Conservation (phyloP, 2,888 invertebrate species). For the Melipona bicolor region DNA sequence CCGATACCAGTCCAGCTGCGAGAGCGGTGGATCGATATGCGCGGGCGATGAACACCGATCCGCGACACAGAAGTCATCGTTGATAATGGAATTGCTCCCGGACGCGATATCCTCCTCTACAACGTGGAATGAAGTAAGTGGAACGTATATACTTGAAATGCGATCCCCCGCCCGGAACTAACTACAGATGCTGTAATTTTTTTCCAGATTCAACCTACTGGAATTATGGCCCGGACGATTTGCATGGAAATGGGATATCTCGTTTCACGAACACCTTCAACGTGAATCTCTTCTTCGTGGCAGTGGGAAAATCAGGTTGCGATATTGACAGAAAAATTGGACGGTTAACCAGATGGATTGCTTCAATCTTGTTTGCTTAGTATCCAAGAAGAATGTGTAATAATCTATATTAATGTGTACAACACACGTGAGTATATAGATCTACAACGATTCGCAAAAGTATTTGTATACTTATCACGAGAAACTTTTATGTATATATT, state of each 20-base stretch:
- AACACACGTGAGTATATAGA: too few species aligned
- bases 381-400: too few species aligned
- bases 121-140: not conserved
- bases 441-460: too few species aligned
- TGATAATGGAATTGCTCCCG: slow-evolving; percentile 52
- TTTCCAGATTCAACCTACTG: slow-evolving; percentile 73
- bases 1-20: slow-evolving; percentile 32
- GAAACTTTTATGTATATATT: too few species aligned
- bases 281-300: not conserved
- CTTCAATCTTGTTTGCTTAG: not conserved
- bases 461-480: too few species aligned
- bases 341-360: not conserved
- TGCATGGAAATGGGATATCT: slow-evolving; percentile 78
- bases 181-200: slow-evolving; percentile 81
- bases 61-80: slow-evolving; percentile 25
- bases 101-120: not conserved
- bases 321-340: not conserved
- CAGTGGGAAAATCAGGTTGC: not conserved
- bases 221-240: slow-evolving; percentile 77
- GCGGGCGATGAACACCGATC: slow-evolving; percentile 13
- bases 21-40: slow-evolving; percentile 50
- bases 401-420: too few species aligned
- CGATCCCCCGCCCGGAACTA: slow-evolving; percentile 80
- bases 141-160: slow-evolving; percentile 37
- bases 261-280: not conserved